Percentiles rank a stretch among this genome's conserved stretches.
These are phyloP conservation scores for Agrochola litura DNA, from an alignment of 2,888 invertebrate genomes.

Conservation along the genomic window DNA sequence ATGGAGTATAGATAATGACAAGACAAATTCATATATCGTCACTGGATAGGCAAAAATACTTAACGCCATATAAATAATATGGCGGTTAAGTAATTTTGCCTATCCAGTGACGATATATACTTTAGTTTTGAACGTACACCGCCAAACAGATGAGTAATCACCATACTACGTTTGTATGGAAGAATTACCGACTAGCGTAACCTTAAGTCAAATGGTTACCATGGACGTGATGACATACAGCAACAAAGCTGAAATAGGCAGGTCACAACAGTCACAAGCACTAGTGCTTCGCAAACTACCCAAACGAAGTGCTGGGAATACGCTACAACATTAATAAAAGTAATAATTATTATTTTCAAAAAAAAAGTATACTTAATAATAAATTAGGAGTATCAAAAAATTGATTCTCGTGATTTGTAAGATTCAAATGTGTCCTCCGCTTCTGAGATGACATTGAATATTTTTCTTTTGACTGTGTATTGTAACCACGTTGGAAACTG, in stretches of 20 bases:
- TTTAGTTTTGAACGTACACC: no score
- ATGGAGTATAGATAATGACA: no score
- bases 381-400: slow-evolving; percentile 51
- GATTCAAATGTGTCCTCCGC: slow-evolving; percentile 68
- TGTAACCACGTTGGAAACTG: slow-evolving; percentile 67
- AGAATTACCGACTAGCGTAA: no score
- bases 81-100: no score
- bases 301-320: not conserved
- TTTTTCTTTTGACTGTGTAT: slow-evolving; percentile 67
- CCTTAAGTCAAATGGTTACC: not conserved
- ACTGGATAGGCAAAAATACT: no score
- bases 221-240: not conserved
- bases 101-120: no score
- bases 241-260: not conserved
- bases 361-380: slow-evolving; percentile 25
- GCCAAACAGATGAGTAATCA: no score
- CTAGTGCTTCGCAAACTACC: not conserved
- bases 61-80: no score
- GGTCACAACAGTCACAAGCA: not conserved
- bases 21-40: no score
- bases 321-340: not conserved
- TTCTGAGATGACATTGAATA: slow-evolving; percentile 65
- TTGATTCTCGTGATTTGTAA: slow-evolving; percentile 65
- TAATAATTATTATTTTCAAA: slow-evolving; percentile 5
- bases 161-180: no score